Base-by-base conservation (phyloP, 2,113 vertebrate genomes). In the Phocoena sinus region DNA sequence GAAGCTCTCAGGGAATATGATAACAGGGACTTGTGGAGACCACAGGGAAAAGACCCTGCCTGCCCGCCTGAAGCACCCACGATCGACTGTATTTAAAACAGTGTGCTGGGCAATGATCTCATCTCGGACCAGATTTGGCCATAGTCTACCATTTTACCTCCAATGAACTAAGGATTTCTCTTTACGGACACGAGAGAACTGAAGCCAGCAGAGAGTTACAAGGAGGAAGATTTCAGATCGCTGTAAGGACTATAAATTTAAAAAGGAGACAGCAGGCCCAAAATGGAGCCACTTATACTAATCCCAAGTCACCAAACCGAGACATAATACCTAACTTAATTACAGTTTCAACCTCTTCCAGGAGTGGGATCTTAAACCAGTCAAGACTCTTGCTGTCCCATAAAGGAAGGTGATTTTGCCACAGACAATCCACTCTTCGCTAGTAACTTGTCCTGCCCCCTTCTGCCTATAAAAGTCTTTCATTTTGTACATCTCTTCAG, bases 81-180 rank as follows among this genome's bases (percentile, higher is more conserved):
- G 20, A 21, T 74, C 18, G 41, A 56, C 23, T 38, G 44, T 63
- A 65, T 26, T 53, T 31, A 85, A 83, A 79, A 36, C 77, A 65
- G 8, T 62, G 12, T 85, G 17, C 56, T 86, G 13, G 44, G 65
- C 53, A 56, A 8, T 36, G 50, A 58, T 50, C 76, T 95, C 53
- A n/a, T 76, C 41, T 67, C 41, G 17, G 28, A 1, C n/a, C 62
- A 83, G 67, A 68, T 36, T 44, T 68, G 47, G 21, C 41, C 18
- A 10, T 1, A 28, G 71, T 62, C 65, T 18, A 82, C 7, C 33
- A 71, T 50, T 44, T 86, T 63, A 38, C 33, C 41, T 60, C 65
- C 47, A 63, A 20, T 94, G 12, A 92, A 91, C 50, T 36, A 63
- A 90, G 76, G n/a, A 70, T 79, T 95, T 87, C 56, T 86, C 31